phyloP scores from a whole-genome alignment of 2,797 vertebrate genomes.

The Mionectes olivaceus region DNA sequence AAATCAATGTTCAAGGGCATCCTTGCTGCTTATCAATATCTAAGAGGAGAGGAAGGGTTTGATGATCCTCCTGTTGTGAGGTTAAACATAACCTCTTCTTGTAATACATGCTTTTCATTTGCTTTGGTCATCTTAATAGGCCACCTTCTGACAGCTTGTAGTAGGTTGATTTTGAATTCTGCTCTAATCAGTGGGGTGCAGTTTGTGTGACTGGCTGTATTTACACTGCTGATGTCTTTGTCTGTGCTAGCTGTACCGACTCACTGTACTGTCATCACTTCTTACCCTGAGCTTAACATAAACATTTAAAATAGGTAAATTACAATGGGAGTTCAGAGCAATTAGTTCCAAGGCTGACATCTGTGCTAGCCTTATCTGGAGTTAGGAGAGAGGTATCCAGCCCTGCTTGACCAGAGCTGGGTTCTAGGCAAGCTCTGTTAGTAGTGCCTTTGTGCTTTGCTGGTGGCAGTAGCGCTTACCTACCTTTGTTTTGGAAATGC shows the following conservation, averaged over 20 bases:
- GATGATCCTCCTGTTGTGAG: not conserved
- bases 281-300: not conserved
- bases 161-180: not conserved
- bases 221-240: not conserved
- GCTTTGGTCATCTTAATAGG: not conserved
- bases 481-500: not conserved
- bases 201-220: not conserved
- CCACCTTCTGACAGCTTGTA: not conserved
- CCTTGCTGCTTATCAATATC: not conserved
- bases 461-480: accelerated
- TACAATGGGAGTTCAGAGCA: not conserved
- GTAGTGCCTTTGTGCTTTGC: not conserved
- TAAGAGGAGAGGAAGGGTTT: not conserved
- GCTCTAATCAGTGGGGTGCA: not conserved
- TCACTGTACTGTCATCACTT: not conserved
- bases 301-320: not conserved
- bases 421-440: not conserved
- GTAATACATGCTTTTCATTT: not conserved
- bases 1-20: not conserved
- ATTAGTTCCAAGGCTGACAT: not conserved
- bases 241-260: not conserved
- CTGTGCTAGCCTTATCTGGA: not conserved
- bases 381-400: not conserved
- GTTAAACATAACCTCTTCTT: not conserved
- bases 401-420: not conserved